Percentiles rank a stretch among this genome's conserved stretches.
These are phyloP conservation scores for Marronus borbonicus DNA, from an alignment of 2,888 invertebrate genomes.

Conservation along the genomic window DNA sequence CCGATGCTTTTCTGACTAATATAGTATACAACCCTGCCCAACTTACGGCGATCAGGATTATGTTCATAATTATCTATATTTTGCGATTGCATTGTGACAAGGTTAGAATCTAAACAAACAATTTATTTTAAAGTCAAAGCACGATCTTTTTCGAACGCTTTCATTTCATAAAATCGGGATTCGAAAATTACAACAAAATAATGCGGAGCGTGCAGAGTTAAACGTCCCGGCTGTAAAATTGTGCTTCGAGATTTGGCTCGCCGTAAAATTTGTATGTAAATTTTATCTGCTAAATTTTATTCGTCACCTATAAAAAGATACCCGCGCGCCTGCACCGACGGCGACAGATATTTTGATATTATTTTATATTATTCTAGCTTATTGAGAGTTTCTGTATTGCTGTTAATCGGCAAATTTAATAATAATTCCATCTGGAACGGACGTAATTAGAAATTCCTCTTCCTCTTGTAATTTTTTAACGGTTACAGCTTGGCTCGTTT, in stretches of 20 bases:
- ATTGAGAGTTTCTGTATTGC: constrained; percentile 27
- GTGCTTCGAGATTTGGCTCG: constrained; percentile 61
- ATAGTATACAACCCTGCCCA: no score
- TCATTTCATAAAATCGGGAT: constrained; percentile 49
- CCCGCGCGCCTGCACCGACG: constrained; percentile 29
- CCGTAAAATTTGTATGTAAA: constrained; percentile 65
- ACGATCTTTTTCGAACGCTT: constrained; percentile 39
- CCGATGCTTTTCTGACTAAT: no score
- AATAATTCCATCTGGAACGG: constrained; percentile 15
- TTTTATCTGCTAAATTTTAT: constrained; percentile 60
- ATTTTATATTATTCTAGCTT: constrained; percentile 50
- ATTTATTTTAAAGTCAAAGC: constrained; percentile 35
- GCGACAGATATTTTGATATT: constrained; percentile 50
- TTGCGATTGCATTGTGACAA: background rate
- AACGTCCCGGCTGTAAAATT: constrained; percentile 59
- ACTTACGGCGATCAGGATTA: no score
- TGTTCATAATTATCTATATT: background rate
- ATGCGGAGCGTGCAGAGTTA: constrained; percentile 49
- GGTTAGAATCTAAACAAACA: constrained; percentile 17
- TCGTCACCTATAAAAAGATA: constrained; percentile 47
- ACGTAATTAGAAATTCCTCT: constrained; percentile 17
- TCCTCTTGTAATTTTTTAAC: background rate
- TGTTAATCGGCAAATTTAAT: constrained; percentile 30
- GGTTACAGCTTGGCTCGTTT: background rate
- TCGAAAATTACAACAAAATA: constrained; percentile 52